phyloP scores from a whole-genome alignment of 2,797 vertebrate species.

The Lacerta bilineata region DNA sequence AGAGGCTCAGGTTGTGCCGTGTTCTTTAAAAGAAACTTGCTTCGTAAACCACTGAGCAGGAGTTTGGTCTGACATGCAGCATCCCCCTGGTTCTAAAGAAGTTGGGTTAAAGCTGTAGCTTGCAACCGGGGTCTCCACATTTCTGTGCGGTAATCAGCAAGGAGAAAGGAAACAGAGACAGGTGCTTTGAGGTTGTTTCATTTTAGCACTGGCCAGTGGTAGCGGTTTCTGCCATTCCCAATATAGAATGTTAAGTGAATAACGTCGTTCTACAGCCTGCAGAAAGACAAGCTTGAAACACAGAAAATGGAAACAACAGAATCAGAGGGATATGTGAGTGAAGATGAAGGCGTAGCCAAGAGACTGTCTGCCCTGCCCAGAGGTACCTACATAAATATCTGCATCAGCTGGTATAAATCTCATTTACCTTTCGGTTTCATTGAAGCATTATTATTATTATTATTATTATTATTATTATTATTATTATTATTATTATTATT shows the following conservation, averaged over 20 bases:
- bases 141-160: background rate
- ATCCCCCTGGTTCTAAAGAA: background rate
- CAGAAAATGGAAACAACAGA: constrained; percentile 72
- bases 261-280: constrained; percentile 55
- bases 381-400: constrained; percentile 71
- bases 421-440: background rate
- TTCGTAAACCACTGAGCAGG: background rate
- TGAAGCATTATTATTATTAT: background rate
- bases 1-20: background rate
- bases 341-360: constrained; percentile 77
- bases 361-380: constrained; percentile 65
- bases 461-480: too few species aligned
- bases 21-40: background rate
- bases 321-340: constrained; percentile 83
- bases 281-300: constrained; percentile 62
- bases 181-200: background rate
- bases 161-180: background rate
- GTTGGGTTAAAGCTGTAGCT: background rate
- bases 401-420: background rate
- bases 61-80: background rate
- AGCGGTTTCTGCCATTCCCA: constrained; percentile 2
- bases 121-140: background rate
- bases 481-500: background rate
- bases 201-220: background rate
- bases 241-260: background rate